These are phyloP conservation scores for Sylvia borin DNA, from an alignment of 2,797 vertebrate species.

Conservation along the genomic window DNA sequence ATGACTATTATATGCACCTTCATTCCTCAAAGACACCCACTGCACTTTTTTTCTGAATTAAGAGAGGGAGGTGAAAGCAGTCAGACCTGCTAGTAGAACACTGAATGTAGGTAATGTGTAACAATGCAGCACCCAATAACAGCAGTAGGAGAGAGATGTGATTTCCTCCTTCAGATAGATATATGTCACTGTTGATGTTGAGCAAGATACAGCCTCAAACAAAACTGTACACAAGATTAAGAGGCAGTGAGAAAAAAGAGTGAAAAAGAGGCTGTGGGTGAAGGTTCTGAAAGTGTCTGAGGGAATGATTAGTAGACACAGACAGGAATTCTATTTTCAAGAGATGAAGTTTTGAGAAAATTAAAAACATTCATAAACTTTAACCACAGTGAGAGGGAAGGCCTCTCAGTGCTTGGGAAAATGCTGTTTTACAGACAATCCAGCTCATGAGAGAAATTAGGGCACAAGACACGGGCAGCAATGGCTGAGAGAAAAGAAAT, in stretches of 20 bases:
- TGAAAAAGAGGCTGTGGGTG: background rate
- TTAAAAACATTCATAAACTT: background rate
- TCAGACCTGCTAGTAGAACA: background rate
- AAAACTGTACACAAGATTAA: background rate
- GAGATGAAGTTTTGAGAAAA: background rate
- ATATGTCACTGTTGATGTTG: accelerated
- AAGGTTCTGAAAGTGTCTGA: background rate
- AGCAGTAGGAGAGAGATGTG: background rate
- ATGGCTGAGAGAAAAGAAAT: background rate
- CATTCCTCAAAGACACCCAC: background rate
- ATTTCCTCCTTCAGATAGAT: background rate
- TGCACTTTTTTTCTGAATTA: background rate
- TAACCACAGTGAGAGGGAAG: background rate
- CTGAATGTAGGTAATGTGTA: background rate
- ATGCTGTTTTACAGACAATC: background rate
- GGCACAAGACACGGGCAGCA: background rate
- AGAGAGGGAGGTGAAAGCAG: background rate
- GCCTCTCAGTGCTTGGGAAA: background rate
- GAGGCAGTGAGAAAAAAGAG: background rate
- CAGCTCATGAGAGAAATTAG: background rate
- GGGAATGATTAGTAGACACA: background rate
- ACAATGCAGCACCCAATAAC: background rate
- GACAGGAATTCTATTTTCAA: background rate
- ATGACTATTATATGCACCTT: background rate
- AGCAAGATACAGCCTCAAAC: background rate